A percentile compares a stretch with the other conserved stretches of the same genome.
Conservation (phyloP, 2,113 vertebrate genomes). For the Toxotes jaculatrix region DNA sequence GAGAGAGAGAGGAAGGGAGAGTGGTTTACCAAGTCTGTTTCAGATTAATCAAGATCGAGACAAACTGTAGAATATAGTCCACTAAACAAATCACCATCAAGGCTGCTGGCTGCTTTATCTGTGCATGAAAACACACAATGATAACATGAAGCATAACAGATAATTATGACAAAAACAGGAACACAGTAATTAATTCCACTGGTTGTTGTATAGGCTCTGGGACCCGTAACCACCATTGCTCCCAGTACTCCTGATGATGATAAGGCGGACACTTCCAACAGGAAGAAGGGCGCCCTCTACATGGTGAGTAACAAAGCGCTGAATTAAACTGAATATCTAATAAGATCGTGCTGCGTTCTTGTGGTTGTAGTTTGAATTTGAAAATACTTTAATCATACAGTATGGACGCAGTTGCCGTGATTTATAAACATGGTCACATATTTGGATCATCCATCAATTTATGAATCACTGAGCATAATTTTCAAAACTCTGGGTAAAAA, state of each 20-base stretch:
- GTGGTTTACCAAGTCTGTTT: not conserved
- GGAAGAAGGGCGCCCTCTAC: slow-evolving; percentile 82
- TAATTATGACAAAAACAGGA: not conserved
- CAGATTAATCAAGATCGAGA: not conserved
- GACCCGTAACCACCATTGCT: slow-evolving; percentile 75
- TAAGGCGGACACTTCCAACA: slow-evolving; percentile 76
- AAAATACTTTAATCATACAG: not conserved
- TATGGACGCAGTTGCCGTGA: not conserved
- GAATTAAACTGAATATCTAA: not conserved
- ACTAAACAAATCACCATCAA: not conserved
- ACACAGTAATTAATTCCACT: not conserved
- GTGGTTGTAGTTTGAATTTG: not conserved
- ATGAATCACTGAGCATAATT: not conserved
- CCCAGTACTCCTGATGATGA: slow-evolving; percentile 77
- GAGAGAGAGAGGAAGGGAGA: not conserved
- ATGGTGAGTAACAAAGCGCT: slow-evolving; percentile 75
- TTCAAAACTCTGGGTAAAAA: too few species aligned
- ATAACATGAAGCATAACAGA: not conserved
- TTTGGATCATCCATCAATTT: not conserved
- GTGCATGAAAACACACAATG: not conserved
- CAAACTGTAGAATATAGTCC: not conserved
- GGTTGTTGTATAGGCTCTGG: slow-evolving; percentile 77
- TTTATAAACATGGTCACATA: not conserved
- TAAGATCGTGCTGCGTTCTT: not conserved
- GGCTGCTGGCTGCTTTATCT: not conserved